A percentile compares a stretch with the other conserved stretches of the same genome.
Conservation (phyloP, 2,888 invertebrate species). For the Acanthacorydalis orientalis region DNA sequence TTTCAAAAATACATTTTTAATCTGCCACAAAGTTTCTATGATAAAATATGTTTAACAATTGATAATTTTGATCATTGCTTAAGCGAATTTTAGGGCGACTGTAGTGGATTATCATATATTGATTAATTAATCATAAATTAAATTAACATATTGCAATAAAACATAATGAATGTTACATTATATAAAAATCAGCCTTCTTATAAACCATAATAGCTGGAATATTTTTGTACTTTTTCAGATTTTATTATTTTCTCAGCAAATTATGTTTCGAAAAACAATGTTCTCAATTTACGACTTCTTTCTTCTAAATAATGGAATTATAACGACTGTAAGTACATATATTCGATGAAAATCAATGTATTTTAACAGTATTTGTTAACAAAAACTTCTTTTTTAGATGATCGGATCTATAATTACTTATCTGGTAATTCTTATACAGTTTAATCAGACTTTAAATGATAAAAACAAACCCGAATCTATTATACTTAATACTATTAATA, state of each 20-base stretch:
- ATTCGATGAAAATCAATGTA: not conserved
- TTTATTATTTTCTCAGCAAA: not conserved
- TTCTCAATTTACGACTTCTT: not conserved
- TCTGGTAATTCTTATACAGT: slow-evolving; percentile 10
- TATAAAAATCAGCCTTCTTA: too few species aligned
- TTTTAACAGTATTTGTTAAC: not conserved
- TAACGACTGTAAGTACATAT: not conserved
- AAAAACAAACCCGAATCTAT: too few species aligned
- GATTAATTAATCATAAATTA: too few species aligned
- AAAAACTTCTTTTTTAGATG: slow-evolving; percentile 7
- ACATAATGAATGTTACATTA: too few species aligned
- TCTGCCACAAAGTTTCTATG: too few species aligned
- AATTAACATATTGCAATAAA: too few species aligned
- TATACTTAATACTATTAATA: slow-evolving; percentile 3
- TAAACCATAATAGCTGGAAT: too few species aligned
- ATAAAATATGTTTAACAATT: too few species aligned
- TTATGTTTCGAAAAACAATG: not conserved
- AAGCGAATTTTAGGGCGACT: too few species aligned
- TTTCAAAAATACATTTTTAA: too few species aligned
- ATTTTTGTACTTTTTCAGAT: not conserved
- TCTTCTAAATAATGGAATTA: not conserved
- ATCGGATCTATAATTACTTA: slow-evolving; percentile 8
- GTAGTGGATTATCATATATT: too few species aligned
- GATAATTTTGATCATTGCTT: too few species aligned
- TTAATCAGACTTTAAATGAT: not conserved